Evolutionary conservation across 2,113 vertebrate species (phyloP).

Genomic region (Cynocephalus volans): DNA sequence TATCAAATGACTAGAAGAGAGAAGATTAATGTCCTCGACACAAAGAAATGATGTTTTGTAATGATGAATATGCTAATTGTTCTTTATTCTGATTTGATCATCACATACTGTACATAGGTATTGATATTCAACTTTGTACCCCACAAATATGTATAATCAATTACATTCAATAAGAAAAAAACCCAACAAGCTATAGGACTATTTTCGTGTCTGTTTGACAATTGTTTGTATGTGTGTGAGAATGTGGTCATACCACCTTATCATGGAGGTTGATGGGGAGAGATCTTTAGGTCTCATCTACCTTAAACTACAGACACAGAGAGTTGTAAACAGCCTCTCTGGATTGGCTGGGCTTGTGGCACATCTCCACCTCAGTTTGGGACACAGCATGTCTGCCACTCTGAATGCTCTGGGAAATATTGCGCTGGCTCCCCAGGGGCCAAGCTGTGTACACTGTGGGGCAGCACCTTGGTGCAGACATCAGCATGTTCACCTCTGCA

Average conservation of each 20-base stretch:
- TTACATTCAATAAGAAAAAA: no score
- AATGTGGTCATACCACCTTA: no score
- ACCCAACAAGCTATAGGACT: neutral
- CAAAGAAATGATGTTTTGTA: no score
- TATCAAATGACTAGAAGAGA: no score
- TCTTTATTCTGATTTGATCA: no score
- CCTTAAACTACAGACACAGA: neutral
- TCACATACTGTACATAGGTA: no score
- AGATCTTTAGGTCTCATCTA: accelerated
- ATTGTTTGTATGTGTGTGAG: neutral
- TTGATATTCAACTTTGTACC: no score
- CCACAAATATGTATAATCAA: no score
- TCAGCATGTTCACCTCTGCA: neutral
- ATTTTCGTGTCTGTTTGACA: neutral
- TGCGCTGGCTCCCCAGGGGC: neutral
- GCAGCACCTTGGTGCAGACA: neutral
- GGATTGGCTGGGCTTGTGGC: neutral
- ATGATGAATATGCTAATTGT: no score
- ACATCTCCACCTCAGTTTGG: neutral
- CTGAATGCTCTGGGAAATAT: no score
- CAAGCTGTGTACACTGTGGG: neutral
- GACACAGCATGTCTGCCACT: neutral
- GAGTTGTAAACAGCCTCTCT: neutral
- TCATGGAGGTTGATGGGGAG: neutral
- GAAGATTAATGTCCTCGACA: no score